Conservation (phyloP, 1,140 invertebrate species). For the Periplaneta americana region DNA sequence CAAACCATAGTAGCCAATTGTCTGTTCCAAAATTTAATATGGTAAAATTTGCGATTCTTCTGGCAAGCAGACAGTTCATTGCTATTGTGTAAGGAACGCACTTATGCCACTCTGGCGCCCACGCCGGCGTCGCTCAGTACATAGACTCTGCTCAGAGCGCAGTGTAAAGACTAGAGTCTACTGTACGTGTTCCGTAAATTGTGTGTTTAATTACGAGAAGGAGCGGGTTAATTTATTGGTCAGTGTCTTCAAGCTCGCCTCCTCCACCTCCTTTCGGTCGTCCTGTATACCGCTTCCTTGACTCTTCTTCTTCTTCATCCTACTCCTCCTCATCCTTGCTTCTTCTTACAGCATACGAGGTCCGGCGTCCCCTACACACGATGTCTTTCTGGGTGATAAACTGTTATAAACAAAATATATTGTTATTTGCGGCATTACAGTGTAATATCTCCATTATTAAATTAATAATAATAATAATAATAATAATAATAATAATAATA, state of each 20-base stretch:
- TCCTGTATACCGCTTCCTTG: not conserved
- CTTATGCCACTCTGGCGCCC: not conserved
- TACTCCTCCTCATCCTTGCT: not conserved
- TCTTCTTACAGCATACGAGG: not conserved
- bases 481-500: too few species aligned
- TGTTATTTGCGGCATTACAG: too few species aligned
- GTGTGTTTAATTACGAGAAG: slow-evolving; percentile 44
- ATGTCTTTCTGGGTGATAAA: not conserved
- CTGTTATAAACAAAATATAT: too few species aligned
- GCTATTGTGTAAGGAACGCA: too few species aligned
- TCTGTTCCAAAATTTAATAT: too few species aligned
- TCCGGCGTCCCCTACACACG: not conserved
- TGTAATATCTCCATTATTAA: too few species aligned
- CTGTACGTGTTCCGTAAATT: slow-evolving; percentile 31
- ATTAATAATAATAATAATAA: too few species aligned
- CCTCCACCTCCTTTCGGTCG: slow-evolving; percentile 27
- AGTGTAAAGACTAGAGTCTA: slow-evolving; percentile 37
- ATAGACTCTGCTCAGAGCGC: slow-evolving; percentile 18
- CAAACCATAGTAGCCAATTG: too few species aligned
- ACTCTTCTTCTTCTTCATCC: not conserved
- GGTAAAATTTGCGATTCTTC: too few species aligned
- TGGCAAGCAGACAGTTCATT: too few species aligned
- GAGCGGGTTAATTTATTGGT: slow-evolving; percentile 40
- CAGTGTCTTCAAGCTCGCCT: slow-evolving; percentile 35
- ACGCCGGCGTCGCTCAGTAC: not conserved